These are phyloP conservation scores for Phaetusa simplex DNA, from an alignment of 2,113 vertebrate species.

Conservation along the genomic window DNA sequence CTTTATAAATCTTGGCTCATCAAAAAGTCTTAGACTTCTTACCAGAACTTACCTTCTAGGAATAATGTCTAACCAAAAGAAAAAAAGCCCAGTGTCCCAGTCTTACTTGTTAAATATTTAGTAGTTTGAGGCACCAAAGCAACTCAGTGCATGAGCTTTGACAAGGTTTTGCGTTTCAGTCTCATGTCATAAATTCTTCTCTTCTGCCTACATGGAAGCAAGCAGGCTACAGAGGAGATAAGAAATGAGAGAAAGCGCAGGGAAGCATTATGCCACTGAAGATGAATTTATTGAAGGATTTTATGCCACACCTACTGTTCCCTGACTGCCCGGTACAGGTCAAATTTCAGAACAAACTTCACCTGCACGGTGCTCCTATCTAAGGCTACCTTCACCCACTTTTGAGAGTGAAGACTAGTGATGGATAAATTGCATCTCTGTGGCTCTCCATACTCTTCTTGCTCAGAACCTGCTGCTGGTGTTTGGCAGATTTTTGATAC, in stretches of 20 bases:
- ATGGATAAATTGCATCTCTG: neutral
- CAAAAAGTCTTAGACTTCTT: neutral
- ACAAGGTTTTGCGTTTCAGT: neutral
- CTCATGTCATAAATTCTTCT: neutral
- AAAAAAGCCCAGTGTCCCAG: neutral
- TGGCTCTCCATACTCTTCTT: neutral
- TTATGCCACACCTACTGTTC: neutral
- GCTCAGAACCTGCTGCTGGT: neutral
- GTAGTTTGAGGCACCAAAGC: neutral
- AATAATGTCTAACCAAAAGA: neutral
- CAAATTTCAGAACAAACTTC: neutral
- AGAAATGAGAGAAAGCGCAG: neutral
- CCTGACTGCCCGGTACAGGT: neutral
- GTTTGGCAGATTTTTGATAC: neutral
- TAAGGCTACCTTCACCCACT: neutral
- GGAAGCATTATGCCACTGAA: neutral
- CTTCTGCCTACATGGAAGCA: neutral
- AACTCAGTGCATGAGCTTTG: neutral
- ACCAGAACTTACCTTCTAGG: neutral
- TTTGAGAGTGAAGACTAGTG: neutral
- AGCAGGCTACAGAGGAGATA: neutral
- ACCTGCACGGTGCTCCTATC: accelerated
- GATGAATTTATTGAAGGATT: neutral
- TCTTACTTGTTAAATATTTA: neutral
- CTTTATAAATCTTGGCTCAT: neutral